Percentiles rank a stretch among this genome's conserved stretches.
Evolutionary conservation across 2,113 vertebrate genomes (phyloP).

Genomic region (Oxygymnocypris stewartii): DNA sequence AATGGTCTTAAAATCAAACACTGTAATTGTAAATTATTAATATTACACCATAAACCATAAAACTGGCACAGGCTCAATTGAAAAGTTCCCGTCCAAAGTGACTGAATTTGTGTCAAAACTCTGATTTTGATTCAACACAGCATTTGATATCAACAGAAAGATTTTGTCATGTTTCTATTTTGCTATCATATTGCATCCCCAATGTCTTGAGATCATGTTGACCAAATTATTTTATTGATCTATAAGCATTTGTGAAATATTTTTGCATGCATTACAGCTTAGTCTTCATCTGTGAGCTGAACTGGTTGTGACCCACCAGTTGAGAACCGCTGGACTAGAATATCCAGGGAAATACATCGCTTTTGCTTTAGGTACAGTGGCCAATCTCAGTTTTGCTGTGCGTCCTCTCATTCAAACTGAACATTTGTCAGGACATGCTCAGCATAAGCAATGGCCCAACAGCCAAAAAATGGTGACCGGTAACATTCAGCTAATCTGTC

Average conservation of each 20-base stretch:
- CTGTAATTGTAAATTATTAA: neutral
- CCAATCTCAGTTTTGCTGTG: neutral
- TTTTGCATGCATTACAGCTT: too few relatives aligned
- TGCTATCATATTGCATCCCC: neutral
- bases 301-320: neutral
- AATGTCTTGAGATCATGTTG: too few relatives aligned
- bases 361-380: neutral
- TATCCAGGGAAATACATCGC: neutral
- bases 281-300: too few relatives aligned
- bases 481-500: slow-evolving; percentile 24
- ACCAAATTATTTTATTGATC: too few relatives aligned
- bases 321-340: neutral
- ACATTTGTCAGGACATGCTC: neutral
- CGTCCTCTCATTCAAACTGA: neutral
- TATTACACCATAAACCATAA: neutral
- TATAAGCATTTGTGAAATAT: too few relatives aligned
- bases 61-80: neutral
- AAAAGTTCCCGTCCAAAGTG: neutral
- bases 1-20: neutral
- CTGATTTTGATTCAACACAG: neutral
- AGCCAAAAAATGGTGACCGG: neutral
- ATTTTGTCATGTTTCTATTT: neutral
- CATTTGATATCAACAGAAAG: neutral
- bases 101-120: neutral
- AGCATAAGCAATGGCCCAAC: neutral